Percentiles rank a stretch among this genome's conserved stretches.
These are phyloP conservation scores for Hylaeus anthracinus DNA, from an alignment of 1,140 invertebrate species.

Conservation along the genomic window DNA sequence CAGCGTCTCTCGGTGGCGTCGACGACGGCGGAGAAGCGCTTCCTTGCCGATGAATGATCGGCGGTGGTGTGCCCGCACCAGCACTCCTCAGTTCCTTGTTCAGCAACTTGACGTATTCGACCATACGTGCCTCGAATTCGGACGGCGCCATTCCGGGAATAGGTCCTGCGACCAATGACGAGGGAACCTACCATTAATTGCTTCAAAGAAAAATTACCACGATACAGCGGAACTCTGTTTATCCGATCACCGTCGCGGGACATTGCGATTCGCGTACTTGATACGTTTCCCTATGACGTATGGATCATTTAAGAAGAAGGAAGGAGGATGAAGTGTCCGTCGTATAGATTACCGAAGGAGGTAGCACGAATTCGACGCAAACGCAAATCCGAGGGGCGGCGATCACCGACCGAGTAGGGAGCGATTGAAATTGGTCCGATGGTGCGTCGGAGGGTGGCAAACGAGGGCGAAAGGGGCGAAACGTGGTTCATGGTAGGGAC, in stretches of 20 bases:
- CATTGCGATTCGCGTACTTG: too few species aligned
- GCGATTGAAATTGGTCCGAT: conserved; percentile 27
- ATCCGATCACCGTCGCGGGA: too few species aligned
- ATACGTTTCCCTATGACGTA: too few species aligned
- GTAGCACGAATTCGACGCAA: not conserved
- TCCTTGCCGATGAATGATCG: conserved; percentile 78
- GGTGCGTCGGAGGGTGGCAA: conserved; percentile 26
- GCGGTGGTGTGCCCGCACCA: conserved; percentile 77
- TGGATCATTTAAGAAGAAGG: too few species aligned
- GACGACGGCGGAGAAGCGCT: conserved; percentile 83
- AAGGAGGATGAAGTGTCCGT: not conserved
- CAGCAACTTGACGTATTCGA: conserved; percentile 88
- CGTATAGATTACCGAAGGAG: not conserved
- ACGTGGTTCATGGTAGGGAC: conserved; percentile 7
- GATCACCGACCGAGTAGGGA: not conserved
- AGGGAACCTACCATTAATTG: not conserved
- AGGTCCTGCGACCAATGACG: conserved; percentile 15
- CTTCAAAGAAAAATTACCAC: not conserved
- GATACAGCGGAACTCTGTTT: not conserved
- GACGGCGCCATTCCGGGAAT: conserved; percentile 83
- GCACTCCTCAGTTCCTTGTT: conserved; percentile 80
- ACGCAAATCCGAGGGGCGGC: conserved; percentile 22
- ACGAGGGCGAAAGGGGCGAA: conserved; percentile 20
- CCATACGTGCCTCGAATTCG: conserved; percentile 88
- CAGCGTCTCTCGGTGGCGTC: conserved; percentile 78